Percentiles rank a stretch among this genome's conserved stretches.
These are phyloP conservation scores for Perizoma flavofasciatum DNA, from an alignment of 2,888 invertebrate genomes.

Conservation along the genomic window DNA sequence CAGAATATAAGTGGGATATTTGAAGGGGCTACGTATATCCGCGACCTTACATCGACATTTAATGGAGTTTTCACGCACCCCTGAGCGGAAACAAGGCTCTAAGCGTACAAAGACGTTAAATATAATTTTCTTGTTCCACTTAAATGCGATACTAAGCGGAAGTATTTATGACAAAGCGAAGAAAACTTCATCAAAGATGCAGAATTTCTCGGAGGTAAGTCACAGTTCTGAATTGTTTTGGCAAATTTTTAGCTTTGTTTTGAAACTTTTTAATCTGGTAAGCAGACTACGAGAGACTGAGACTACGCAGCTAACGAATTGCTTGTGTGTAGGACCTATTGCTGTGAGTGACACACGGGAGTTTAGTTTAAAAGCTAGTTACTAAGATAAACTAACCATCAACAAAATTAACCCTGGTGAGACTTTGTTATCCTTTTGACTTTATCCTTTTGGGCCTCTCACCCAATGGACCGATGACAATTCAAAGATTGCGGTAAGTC, in stretches of 20 bases:
- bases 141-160: slow-evolving; percentile 3
- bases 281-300: too few relatives aligned
- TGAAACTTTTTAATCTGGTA: too few relatives aligned
- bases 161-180: slow-evolving; percentile 5
- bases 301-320: background rate
- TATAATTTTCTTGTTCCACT: slow-evolving; percentile 53
- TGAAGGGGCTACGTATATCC: slow-evolving; percentile 5
- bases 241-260: background rate
- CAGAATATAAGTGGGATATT: background rate
- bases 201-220: slow-evolving; percentile 15
- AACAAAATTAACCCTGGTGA: too few relatives aligned
- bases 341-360: too few relatives aligned
- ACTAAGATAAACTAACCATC: too few relatives aligned
- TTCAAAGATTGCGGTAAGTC: too few relatives aligned
- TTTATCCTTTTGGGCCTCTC: too few relatives aligned
- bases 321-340: too few relatives aligned
- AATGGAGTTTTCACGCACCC: slow-evolving; percentile 46
- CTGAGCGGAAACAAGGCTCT: slow-evolving; percentile 41
- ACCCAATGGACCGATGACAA: too few relatives aligned
- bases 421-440: too few relatives aligned
- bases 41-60: slow-evolving; percentile 39
- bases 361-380: too few relatives aligned
- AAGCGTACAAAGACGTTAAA: slow-evolving; percentile 48
- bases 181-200: slow-evolving; percentile 26
- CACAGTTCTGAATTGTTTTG: background rate